A percentile compares a stretch with the other conserved stretches of the same genome.
Evolutionary conservation across 2,797 vertebrate genomes (phyloP).

Genomic region (Muscicapa comitata): DNA sequence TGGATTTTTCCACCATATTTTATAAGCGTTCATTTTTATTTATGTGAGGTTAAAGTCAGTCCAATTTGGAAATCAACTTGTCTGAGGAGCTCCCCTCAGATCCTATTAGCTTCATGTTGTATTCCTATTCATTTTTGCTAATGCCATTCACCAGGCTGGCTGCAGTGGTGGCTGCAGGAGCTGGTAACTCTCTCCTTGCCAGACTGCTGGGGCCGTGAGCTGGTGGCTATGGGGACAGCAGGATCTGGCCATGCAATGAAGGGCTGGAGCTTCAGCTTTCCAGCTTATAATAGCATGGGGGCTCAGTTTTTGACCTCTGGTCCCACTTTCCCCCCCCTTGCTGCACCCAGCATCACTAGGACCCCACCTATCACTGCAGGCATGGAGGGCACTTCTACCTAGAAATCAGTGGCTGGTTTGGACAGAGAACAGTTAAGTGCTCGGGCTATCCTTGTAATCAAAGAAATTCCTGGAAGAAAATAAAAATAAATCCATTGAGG

Average conservation of each 20-base stretch:
- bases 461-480: conserved; percentile 19
- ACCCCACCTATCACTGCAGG: accelerated
- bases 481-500: neutral
- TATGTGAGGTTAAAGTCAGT: conserved; percentile 62
- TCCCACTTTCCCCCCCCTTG: no score
- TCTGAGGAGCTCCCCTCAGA: conserved; percentile 49
- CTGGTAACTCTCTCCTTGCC: conserved; percentile 13
- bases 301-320: neutral
- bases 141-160: conserved; percentile 31
- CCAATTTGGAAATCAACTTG: conserved; percentile 65
- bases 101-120: conserved; percentile 52
- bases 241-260: neutral
- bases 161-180: neutral
- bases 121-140: conserved; percentile 63
- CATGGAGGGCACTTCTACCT: neutral
- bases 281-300: neutral
- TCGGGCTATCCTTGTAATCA: neutral
- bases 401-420: neutral
- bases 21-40: conserved; percentile 53
- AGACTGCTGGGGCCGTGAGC: accelerated
- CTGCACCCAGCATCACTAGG: neutral
- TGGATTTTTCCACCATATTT: conserved; percentile 54
- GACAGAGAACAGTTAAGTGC: neutral
- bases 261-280: neutral
- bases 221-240: neutral